Evolutionary conservation across 2,888 invertebrate species (phyloP).

Genomic region (Exephanes ischioxanthus): DNA sequence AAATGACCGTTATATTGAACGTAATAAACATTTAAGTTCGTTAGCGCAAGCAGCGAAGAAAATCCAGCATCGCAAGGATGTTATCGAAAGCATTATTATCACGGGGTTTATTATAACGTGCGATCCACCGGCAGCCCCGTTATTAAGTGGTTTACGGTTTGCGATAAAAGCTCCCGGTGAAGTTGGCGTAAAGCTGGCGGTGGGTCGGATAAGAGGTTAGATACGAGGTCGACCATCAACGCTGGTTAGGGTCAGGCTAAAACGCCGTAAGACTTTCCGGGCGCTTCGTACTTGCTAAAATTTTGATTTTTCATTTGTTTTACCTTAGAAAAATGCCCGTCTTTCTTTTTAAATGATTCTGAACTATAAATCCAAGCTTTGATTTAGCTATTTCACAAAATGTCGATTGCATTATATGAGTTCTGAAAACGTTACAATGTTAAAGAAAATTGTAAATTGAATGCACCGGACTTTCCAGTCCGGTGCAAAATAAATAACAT

Average conservation of each 20-base stretch:
- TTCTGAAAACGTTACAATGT: too few species aligned
- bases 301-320: slow-evolving; percentile 8
- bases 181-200: slow-evolving; percentile 18
- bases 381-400: neutral
- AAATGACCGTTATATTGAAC: neutral
- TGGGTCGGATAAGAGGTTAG: slow-evolving; percentile 6
- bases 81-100: slow-evolving; percentile 40
- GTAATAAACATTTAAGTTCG: slow-evolving; percentile 5
- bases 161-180: slow-evolving; percentile 51
- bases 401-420: too few species aligned
- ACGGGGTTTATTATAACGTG: slow-evolving; percentile 41
- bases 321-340: neutral
- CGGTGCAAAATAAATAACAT: too few species aligned
- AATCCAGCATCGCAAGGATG: slow-evolving; percentile 2
- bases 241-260: neutral
- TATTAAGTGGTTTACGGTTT: slow-evolving; percentile 57
- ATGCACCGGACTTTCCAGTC: too few species aligned
- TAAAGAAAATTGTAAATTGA: too few species aligned
- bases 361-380: neutral
- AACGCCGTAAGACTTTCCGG: neutral
- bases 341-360: neutral
- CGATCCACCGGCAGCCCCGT: slow-evolving; percentile 35
- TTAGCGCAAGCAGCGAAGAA: neutral
- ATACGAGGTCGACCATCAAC: slow-evolving; percentile 28
- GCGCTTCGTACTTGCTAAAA: neutral